phyloP scores from a whole-genome alignment of 2,113 vertebrate genomes.

The human (Homo sapiens) region DNA sequence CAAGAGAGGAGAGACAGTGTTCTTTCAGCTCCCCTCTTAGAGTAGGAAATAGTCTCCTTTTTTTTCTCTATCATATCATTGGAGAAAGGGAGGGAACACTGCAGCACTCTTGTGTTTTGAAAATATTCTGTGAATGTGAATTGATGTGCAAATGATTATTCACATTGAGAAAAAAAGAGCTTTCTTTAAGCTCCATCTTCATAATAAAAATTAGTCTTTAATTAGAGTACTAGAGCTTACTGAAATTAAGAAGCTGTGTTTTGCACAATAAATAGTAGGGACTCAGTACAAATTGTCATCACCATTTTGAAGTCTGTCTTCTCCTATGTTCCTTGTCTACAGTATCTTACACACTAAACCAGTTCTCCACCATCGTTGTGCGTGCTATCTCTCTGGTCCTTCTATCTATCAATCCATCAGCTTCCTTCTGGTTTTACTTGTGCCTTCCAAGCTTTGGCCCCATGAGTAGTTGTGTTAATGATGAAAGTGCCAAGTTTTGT shows the following conservation, averaged over 20 bases:
- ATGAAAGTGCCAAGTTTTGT: neutral
- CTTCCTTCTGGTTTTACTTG: neutral
- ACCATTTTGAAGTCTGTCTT: neutral
- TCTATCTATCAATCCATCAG: neutral
- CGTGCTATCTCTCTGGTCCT: neutral
- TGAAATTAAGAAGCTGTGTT: neutral
- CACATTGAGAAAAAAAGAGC: neutral
- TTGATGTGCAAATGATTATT: neutral
- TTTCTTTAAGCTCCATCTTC: neutral
- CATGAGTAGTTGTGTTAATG: neutral
- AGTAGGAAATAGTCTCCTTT: neutral
- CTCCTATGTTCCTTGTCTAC: neutral
- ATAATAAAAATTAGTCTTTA: slow-evolving; percentile 20
- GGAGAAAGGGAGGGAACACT: neutral
- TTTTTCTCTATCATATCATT: neutral
- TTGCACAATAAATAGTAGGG: neutral
- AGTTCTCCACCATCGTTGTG: neutral
- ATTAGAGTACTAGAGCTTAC: neutral
- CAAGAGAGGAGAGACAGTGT: neutral
- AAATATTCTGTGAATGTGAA: neutral
- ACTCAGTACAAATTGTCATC: neutral
- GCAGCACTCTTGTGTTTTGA: neutral
- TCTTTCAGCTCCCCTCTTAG: neutral
- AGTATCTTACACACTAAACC: neutral
- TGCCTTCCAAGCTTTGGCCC: neutral